Conservation (phyloP, 2,797 vertebrate genomes). For the Clarias fuscus region DNA sequence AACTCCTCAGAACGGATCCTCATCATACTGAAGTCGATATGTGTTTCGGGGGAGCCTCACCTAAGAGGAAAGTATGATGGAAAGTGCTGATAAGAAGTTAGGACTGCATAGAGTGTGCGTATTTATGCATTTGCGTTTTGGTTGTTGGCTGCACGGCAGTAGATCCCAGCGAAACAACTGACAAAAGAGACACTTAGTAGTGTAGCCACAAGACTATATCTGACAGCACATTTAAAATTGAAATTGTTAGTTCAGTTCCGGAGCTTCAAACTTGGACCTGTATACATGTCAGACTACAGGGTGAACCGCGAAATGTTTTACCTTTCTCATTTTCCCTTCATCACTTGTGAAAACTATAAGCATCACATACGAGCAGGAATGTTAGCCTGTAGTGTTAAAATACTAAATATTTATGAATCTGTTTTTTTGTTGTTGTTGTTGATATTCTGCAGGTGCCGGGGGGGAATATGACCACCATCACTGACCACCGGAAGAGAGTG, state of each 20-base stretch:
- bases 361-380: conserved; percentile 16
- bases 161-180: conserved; percentile 33
- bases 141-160: conserved; percentile 30
- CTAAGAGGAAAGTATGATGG: background rate
- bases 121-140: conserved; percentile 30
- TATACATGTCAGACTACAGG: conserved; percentile 32
- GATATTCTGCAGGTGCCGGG: conserved; percentile 40
- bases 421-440: conserved; percentile 7
- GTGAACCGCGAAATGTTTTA: conserved; percentile 30
- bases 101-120: conserved; percentile 47
- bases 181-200: conserved; percentile 41
- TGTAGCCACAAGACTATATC: conserved; percentile 30
- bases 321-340: conserved; percentile 6
- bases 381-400: conserved; percentile 33
- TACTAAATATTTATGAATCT: conserved; percentile 39
- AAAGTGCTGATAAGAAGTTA: conserved; percentile 2
- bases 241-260: conserved; percentile 45
- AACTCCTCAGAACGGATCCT: background rate
- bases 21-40: background rate
- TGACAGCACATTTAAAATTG: conserved; percentile 40
- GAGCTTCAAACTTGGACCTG: conserved; percentile 36
- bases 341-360: conserved; percentile 37
- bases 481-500: conserved; percentile 20
- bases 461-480: conserved; percentile 41
- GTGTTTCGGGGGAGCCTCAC: background rate